A percentile compares a stretch with the other conserved stretches of the same genome.
phyloP scores from a whole-genome alignment of 2,113 vertebrate genomes.

The Pomatorhinus ruficollis region DNA sequence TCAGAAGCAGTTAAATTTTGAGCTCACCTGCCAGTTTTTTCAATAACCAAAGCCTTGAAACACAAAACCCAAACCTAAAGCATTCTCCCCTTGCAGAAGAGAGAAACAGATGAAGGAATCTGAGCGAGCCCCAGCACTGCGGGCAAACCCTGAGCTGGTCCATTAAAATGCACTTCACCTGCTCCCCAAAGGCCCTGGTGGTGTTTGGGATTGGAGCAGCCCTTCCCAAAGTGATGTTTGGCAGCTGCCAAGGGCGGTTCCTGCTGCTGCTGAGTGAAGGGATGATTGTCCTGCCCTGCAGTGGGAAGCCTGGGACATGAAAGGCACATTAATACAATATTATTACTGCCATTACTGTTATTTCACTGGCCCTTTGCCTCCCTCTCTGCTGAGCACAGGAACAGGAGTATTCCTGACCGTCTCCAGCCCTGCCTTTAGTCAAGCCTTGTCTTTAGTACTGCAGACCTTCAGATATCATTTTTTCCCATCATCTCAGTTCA shows the following conservation, averaged over 20 bases:
- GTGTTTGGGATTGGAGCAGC: neutral
- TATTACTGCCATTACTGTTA: neutral
- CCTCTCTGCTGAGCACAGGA: neutral
- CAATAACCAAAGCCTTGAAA: neutral
- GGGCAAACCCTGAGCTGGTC: neutral
- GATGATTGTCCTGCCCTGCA: neutral
- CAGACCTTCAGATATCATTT: constrained; percentile 17
- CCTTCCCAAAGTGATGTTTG: neutral
- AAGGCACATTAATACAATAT: neutral
- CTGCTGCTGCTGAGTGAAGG: neutral
- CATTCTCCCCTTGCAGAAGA: neutral
- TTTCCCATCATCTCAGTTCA: constrained; percentile 46
- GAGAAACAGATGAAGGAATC: neutral
- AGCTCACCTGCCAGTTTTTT: neutral
- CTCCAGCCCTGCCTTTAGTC: neutral
- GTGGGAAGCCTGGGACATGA: neutral
- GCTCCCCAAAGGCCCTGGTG: neutral
- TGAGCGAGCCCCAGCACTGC: neutral
- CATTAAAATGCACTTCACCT: neutral
- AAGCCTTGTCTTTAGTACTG: neutral
- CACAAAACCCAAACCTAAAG: neutral
- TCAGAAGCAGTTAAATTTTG: neutral
- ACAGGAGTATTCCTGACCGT: neutral
- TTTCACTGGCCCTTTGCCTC: neutral
- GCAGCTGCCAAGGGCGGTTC: constrained; percentile 3